These are phyloP conservation scores for Xenopus borealis DNA, from an alignment of 2,113 vertebrate genomes.

Conservation along the genomic window DNA sequence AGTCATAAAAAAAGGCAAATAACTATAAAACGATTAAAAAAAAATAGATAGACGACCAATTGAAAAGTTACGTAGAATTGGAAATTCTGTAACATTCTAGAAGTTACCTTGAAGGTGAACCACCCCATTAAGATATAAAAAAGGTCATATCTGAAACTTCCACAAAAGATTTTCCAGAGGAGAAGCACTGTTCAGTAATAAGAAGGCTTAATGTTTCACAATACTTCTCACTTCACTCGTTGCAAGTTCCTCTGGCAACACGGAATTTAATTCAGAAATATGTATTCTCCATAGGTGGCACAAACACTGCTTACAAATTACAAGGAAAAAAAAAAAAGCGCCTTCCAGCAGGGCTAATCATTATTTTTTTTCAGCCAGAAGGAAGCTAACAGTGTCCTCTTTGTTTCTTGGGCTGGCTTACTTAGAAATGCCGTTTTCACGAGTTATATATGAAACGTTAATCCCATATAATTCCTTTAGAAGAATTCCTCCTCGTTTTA, in stretches of 20 bases:
- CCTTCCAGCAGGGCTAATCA: background rate
- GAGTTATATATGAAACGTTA: slow-evolving; percentile 43
- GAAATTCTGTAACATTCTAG: too few relatives aligned
- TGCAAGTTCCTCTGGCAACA: background rate
- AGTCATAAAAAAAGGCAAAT: too few relatives aligned
- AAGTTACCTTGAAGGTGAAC: too few relatives aligned
- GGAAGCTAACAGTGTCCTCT: slow-evolving; percentile 34
- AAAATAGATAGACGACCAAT: too few relatives aligned
- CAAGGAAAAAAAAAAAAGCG: background rate
- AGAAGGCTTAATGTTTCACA: too few relatives aligned
- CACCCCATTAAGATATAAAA: too few relatives aligned
- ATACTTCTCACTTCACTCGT: background rate
- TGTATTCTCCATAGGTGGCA: slow-evolving; percentile 20
- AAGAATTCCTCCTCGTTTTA: slow-evolving; percentile 34
- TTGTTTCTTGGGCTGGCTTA: slow-evolving; percentile 32
- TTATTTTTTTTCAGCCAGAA: slow-evolving; percentile 6
- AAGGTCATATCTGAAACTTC: too few relatives aligned
- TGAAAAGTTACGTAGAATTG: too few relatives aligned
- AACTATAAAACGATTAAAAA: too few relatives aligned
- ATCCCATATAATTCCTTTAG: slow-evolving; percentile 38
- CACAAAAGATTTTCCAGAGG: too few relatives aligned
- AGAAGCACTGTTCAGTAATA: too few relatives aligned
- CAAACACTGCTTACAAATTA: background rate
- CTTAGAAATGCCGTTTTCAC: slow-evolving; percentile 36
- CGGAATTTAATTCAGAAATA: background rate